Evolutionary conservation across 2,797 vertebrate genomes (phyloP).

Genomic region (Diglossa cyanea): DNA sequence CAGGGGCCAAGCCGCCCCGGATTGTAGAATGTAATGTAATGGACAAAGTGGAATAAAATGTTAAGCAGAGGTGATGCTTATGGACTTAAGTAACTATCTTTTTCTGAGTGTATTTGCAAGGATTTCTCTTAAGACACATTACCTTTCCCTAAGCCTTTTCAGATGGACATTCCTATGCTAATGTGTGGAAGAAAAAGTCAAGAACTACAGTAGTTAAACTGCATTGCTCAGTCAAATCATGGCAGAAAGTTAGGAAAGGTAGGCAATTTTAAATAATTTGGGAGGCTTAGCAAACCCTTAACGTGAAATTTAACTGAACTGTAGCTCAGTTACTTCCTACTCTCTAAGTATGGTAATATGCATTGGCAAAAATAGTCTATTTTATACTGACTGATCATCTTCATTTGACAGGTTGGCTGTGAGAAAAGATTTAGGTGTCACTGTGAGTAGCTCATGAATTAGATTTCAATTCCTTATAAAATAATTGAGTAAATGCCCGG

Average conservation of each 20-base stretch:
- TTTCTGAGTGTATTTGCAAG: not conserved
- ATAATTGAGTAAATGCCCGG: slow-evolving; percentile 48
- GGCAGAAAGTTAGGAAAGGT: not conserved
- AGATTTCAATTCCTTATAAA: slow-evolving; percentile 38
- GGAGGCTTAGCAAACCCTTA: not conserved
- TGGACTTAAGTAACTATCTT: not conserved
- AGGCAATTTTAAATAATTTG: not conserved
- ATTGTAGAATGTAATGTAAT: not conserved
- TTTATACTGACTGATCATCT: not conserved
- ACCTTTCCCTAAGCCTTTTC: not conserved
- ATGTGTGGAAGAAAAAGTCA: not conserved
- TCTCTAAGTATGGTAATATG: not conserved
- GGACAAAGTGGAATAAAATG: not conserved
- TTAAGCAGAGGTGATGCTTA: not conserved
- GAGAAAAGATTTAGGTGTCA: slow-evolving; percentile 33
- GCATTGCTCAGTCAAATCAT: not conserved
- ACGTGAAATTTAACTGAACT: not conserved
- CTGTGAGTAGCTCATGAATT: slow-evolving; percentile 24
- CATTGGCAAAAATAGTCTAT: not conserved
- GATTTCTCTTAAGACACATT: not conserved
- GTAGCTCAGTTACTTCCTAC: not conserved
- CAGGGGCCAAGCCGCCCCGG: not conserved
- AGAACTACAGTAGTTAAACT: not conserved
- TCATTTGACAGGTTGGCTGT: not conserved
- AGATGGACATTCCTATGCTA: not conserved